Evolutionary conservation across 2,888 invertebrate species (phyloP).

Genomic region (Callosobruchus maculatus): DNA sequence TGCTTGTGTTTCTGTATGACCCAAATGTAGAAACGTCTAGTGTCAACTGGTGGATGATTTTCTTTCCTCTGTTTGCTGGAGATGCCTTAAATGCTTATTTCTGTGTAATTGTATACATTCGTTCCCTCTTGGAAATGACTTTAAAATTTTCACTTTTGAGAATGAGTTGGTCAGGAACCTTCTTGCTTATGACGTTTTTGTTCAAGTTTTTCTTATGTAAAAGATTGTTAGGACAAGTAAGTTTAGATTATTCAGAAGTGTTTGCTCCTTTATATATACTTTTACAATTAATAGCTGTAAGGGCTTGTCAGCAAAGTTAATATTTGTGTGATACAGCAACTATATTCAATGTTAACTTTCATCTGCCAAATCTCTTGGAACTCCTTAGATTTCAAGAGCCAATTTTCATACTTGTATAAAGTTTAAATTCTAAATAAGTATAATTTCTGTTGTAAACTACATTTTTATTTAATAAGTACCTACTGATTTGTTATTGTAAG

Average conservation of each 20-base stretch:
- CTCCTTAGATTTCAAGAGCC: no score
- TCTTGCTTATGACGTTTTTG: conserved; percentile 78
- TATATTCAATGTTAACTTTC: no score
- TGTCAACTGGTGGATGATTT: conserved; percentile 84
- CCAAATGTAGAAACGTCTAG: conserved; percentile 49
- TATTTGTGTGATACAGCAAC: not conserved
- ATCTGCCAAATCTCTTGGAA: no score
- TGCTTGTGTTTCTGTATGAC: conserved; percentile 78
- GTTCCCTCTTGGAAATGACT: conserved; percentile 75
- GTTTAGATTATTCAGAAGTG: conserved; percentile 86
- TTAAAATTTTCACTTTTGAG: conserved; percentile 76
- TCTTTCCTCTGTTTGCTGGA: conserved; percentile 86
- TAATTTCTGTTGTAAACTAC: no score
- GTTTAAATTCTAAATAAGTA: no score
- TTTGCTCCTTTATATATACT: conserved; percentile 89
- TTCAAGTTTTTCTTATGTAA: conserved; percentile 90
- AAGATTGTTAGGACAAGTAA: conserved; percentile 76
- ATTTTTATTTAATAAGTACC: no score
- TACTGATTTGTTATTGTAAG: no score
- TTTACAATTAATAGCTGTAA: conserved; percentile 82
- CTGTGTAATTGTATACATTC: conserved; percentile 89
- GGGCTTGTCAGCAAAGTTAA: conserved; percentile 75
- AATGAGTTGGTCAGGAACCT: conserved; percentile 79
- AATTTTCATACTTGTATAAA: no score
- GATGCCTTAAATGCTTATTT: conserved; percentile 94